Base-by-base conservation (phyloP, 2,113 vertebrate species). In the Elaphurus davidianus region DNA sequence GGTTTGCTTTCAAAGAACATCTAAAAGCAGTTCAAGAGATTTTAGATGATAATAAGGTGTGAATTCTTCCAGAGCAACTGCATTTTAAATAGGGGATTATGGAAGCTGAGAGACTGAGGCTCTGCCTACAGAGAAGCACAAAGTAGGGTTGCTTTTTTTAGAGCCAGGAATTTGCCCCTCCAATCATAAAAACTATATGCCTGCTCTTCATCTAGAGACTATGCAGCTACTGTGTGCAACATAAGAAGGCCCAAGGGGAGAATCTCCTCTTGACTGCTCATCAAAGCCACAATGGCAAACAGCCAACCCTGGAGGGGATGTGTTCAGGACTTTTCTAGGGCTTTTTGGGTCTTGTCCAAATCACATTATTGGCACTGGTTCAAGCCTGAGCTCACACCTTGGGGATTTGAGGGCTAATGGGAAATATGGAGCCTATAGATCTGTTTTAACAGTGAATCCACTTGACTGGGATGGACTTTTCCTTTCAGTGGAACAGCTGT, bases 1-100 rank as follows among this genome's bases (percentile, higher is more conserved):
- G 19, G 14, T 92, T 94, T 28, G 30, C 28, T 96, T 47, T 78
- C 86, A 84, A 96, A 93, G 15, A 91, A 57, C 30, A 93, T 67
- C 93, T 91, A 79, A 78, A 96, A 91, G n/a, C n/a, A 64, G n/a
- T n/a, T 97, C 50, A 79, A 87, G 54, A 94, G 8, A 82, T 93
- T 96, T 83, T 79, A 91, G 45, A 91, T 55, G 78, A 86, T 71
- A 83, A 88, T 67, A 88, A 95, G 28, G 13, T 96, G 7, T 79
- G 50, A 87, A 97, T 17, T 52, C 47, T 91, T 76, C 28, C 62
- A 97, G 55, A 97, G 43, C 74, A 84, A 88, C 59, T 97, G 43
- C 57, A 96, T 93, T 97, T 95, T 93, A 91, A 95, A 79, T 81
- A 85, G 78, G 8, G 55, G 28, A 85, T 79, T 96, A 57, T 79